These are phyloP conservation scores for Pterocles burchelli DNA, from an alignment of 2,113 vertebrate species.

Conservation along the genomic window DNA sequence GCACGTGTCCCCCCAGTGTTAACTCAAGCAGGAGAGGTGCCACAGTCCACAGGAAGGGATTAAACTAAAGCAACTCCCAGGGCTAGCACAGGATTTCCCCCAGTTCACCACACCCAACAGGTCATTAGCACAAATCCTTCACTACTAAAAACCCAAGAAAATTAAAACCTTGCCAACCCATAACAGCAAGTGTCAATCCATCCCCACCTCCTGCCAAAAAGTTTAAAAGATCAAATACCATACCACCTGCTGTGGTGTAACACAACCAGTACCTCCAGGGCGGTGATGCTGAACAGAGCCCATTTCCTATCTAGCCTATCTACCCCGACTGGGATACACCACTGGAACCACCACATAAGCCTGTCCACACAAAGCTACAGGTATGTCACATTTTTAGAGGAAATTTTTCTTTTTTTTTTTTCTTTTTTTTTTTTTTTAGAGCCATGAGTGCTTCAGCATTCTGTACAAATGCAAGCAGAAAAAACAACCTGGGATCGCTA, in stretches of 20 bases:
- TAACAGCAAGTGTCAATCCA: background rate
- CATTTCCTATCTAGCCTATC: background rate
- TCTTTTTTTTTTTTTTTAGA: background rate
- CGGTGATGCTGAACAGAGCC: background rate
- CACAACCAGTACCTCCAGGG: background rate
- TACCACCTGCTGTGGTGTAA: rapidly evolving
- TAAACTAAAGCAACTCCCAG: background rate
- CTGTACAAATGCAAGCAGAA: background rate
- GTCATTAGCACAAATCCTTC: background rate
- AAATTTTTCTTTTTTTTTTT: background rate
- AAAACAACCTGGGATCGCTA: background rate
- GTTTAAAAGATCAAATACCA: background rate
- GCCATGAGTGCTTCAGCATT: background rate
- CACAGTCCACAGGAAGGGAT: background rate
- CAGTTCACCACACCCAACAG: background rate
- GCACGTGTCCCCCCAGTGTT: background rate
- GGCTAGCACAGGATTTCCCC: background rate
- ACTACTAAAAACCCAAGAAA: background rate
- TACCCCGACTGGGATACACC: background rate
- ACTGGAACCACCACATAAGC: background rate
- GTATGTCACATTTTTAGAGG: background rate
- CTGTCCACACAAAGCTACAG: background rate
- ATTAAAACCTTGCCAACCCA: background rate
- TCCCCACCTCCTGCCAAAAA: too few relatives aligned
- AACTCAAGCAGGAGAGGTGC: background rate